Conservation (phyloP, 2,888 invertebrate species). For the Oscheius myriophilus region DNA sequence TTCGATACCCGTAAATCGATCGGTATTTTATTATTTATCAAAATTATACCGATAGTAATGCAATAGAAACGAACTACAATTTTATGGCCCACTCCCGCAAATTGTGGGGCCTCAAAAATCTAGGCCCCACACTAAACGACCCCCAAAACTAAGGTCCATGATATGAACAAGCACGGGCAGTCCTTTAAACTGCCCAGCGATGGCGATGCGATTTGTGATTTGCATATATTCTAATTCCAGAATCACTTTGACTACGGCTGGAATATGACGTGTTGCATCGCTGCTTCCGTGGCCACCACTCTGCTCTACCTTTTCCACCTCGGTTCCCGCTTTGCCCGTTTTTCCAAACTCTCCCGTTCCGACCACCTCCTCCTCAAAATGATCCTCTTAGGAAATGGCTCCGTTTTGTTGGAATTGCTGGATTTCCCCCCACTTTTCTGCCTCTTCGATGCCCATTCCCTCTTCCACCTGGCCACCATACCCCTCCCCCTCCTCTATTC, state of each 20-base stretch:
- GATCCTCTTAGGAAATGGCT: conserved; percentile 44
- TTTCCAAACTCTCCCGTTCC: conserved; percentile 31
- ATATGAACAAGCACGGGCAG: too few relatives aligned
- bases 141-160: too few relatives aligned
- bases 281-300: conserved; percentile 40
- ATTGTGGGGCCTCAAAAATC: too few relatives aligned
- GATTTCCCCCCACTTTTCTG: conserved; percentile 62
- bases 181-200: too few relatives aligned
- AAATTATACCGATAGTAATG: too few relatives aligned
- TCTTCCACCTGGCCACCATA: conserved; percentile 61
- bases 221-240: conserved; percentile 32
- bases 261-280: conserved; percentile 59
- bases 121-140: too few relatives aligned
- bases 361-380: conserved; percentile 40
- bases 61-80: too few relatives aligned
- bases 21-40: too few relatives aligned
- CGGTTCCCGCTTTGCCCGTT: background rate
- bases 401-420: conserved; percentile 53
- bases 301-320: conserved; percentile 46
- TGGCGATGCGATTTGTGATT: conserved; percentile 36
- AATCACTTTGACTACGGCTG: conserved; percentile 57
- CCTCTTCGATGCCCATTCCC: conserved; percentile 61
- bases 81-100: too few relatives aligned
- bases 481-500: conserved; percentile 55
- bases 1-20: too few relatives aligned